Percentiles rank a stretch among this genome's conserved stretches.
phyloP scores from a whole-genome alignment of 2,797 vertebrate species.

The Pangasius macronema region DNA sequence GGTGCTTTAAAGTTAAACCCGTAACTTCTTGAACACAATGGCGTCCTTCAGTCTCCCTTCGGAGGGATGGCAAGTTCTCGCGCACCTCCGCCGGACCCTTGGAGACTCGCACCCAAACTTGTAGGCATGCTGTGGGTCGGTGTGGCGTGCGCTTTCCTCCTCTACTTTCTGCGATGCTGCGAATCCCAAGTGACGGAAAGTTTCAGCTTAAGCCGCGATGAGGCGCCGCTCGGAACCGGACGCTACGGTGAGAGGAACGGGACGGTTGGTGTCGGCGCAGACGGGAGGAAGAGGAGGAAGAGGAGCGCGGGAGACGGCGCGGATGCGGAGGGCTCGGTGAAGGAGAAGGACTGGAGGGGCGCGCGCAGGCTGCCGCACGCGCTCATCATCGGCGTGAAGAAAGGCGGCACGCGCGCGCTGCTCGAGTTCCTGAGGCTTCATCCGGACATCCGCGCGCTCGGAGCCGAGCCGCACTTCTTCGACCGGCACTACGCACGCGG shows the following conservation, averaged over 20 bases:
- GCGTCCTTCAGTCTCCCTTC: slow-evolving; percentile 31
- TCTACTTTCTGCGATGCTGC: slow-evolving; percentile 73
- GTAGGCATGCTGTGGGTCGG: slow-evolving; percentile 73
- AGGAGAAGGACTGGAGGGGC: slow-evolving; percentile 70
- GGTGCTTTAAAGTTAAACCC: slow-evolving; percentile 22
- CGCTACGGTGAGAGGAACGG: slow-evolving; percentile 62
- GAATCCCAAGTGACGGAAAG: slow-evolving; percentile 65
- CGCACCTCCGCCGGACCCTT: slow-evolving; percentile 65
- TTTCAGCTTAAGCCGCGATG: slow-evolving; percentile 53
- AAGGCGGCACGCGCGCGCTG: slow-evolving; percentile 67
- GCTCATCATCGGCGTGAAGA: slow-evolving; percentile 75
- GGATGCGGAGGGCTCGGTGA: neutral
- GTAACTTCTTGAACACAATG: slow-evolving; percentile 36
- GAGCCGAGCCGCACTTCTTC: slow-evolving; percentile 82
- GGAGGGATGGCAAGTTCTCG: slow-evolving; percentile 73
- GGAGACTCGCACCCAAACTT: slow-evolving; percentile 73
- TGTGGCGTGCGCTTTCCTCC: slow-evolving; percentile 70
- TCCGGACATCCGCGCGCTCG: slow-evolving; percentile 79
- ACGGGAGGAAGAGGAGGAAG: neutral
- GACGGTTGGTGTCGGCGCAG: neutral
- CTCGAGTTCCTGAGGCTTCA: slow-evolving; percentile 82
- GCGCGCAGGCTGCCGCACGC: slow-evolving; percentile 76
- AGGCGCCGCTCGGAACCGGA: slow-evolving; percentile 54
- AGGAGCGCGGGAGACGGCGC: neutral
- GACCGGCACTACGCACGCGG: slow-evolving; percentile 82